Percentiles rank a stretch among this genome's conserved stretches.
These are phyloP conservation scores for Tribolium madens DNA, from an alignment of 1,140 invertebrate genomes.

Conservation along the genomic window DNA sequence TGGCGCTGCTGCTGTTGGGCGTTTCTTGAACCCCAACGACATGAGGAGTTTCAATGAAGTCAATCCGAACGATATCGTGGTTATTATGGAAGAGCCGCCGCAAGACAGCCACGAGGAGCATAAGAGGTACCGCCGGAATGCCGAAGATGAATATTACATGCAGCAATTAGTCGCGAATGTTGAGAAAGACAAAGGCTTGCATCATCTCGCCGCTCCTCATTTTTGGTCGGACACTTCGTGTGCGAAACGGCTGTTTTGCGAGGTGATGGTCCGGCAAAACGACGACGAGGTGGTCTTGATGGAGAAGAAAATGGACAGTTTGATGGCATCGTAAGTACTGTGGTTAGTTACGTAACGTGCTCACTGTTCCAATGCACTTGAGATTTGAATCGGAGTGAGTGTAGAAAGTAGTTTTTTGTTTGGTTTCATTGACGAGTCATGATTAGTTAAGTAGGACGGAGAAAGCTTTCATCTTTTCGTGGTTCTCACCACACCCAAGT, in stretches of 20 bases:
- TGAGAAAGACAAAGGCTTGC: slow-evolving; percentile 68
- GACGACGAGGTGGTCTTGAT: slow-evolving; percentile 76
- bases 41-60: slow-evolving; percentile 68
- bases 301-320: slow-evolving; percentile 82
- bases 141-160: slow-evolving; percentile 64
- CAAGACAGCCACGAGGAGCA: slow-evolving; percentile 40
- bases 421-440: slow-evolving; percentile 43
- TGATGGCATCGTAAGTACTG: slow-evolving; percentile 77
- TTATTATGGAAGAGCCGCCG: slow-evolving; percentile 58
- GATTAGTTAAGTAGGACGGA: slow-evolving; percentile 39
- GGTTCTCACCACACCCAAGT: slow-evolving; percentile 36
- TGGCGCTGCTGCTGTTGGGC: slow-evolving; percentile 81
- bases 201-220: slow-evolving; percentile 69
- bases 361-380: slow-evolving; percentile 38
- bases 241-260: slow-evolving; percentile 81
- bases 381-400: slow-evolving; percentile 19
- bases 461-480: slow-evolving; percentile 40
- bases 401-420: slow-evolving; percentile 48
- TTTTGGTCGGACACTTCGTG: slow-evolving; percentile 80
- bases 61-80: slow-evolving; percentile 59
- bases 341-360: slow-evolving; percentile 34
- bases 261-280: slow-evolving; percentile 75
- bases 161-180: slow-evolving; percentile 63
- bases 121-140: slow-evolving; percentile 66
- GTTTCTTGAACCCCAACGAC: slow-evolving; percentile 74